These are phyloP conservation scores for Pitangus sulphuratus DNA, from an alignment of 2,797 vertebrate genomes.

Conservation along the genomic window DNA sequence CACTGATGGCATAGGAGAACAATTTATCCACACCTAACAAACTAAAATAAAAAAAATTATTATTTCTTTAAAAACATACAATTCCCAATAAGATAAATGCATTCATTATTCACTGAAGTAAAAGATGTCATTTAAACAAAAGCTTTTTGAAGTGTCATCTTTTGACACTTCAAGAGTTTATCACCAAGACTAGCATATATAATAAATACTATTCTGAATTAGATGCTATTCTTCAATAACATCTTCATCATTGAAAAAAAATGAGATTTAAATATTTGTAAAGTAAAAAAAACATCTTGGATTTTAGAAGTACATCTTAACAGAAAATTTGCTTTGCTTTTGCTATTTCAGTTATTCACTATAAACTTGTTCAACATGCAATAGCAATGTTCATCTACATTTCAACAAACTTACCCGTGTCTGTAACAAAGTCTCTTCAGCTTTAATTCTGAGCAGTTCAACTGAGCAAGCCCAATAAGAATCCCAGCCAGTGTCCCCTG, in stretches of 20 bases:
- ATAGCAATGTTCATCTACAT: not conserved
- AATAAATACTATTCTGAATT: not conserved
- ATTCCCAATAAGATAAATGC: not conserved
- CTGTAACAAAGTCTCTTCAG: slow-evolving; percentile 93
- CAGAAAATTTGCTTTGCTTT: not conserved
- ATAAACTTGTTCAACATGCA: not conserved
- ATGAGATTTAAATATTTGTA: not conserved
- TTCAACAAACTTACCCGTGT: slow-evolving; percentile 84
- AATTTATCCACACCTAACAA: slow-evolving; percentile 95
- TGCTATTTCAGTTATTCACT: not conserved
- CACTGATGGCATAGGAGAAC: slow-evolving; percentile 93
- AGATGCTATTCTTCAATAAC: not conserved
- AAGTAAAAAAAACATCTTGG: not conserved
- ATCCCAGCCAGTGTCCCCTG: slow-evolving; percentile 97
- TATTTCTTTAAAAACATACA: not conserved
- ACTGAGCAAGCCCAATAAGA: slow-evolving; percentile 93
- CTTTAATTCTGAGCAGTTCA: slow-evolving; percentile 97
- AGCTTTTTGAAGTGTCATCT: not conserved
- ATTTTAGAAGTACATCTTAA: not conserved
- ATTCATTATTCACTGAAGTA: not conserved
- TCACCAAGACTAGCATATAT: not conserved
- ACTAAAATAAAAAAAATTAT: slow-evolving; percentile 74
- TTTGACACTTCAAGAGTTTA: not conserved
- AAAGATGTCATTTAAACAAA: not conserved
- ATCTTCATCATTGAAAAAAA: not conserved